phyloP scores from a whole-genome alignment of 2,888 invertebrate genomes.

The Pristionchus entomophagus region DNA sequence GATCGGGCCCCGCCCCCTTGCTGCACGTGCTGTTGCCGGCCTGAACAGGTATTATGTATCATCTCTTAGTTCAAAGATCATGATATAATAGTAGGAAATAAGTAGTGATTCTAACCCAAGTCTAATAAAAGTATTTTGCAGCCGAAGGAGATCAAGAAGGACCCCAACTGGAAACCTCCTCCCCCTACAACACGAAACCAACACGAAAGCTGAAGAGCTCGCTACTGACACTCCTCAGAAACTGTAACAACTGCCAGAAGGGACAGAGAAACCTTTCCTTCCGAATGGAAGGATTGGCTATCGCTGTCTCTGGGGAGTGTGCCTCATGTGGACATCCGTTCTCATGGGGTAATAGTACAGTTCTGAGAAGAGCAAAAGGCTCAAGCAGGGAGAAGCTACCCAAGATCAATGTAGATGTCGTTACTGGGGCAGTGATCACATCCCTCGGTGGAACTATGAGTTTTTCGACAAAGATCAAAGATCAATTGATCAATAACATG shows the following conservation, averaged over 20 bases:
- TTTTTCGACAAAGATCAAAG: neutral
- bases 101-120: neutral
- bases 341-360: neutral
- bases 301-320: neutral
- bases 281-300: neutral
- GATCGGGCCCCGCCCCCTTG: neutral
- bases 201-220: neutral
- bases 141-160: no score
- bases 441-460: neutral
- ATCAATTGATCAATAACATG: neutral
- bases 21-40: neutral
- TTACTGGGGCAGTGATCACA: neutral
- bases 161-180: no score
- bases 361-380: neutral
- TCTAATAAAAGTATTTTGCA: neutral
- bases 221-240: neutral
- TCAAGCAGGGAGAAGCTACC: neutral
- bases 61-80: neutral
- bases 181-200: neutral
- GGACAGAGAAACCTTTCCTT: neutral
- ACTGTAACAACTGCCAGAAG: neutral
- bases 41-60: neutral
- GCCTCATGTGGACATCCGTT: neutral
- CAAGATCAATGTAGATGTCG: constrained; percentile 14
- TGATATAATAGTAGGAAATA: neutral